These are phyloP conservation scores for Lacanobia oleracea DNA, from an alignment of 2,888 invertebrate species.

Conservation along the genomic window DNA sequence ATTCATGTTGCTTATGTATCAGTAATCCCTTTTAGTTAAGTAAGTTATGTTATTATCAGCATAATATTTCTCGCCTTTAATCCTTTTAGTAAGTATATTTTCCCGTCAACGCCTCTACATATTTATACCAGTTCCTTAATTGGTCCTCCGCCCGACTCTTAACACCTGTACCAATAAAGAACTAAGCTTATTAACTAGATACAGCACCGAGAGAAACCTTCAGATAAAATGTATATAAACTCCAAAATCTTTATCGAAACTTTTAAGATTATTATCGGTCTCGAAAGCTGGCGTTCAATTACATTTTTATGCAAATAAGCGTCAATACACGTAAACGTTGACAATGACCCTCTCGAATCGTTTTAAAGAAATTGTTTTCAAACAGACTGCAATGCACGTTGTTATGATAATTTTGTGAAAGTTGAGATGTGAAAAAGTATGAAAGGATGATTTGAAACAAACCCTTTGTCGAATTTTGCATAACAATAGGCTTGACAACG, in stretches of 20 bases:
- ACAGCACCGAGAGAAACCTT: slow-evolving; percentile 39
- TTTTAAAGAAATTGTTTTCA: slow-evolving; percentile 78
- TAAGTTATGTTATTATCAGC: slow-evolving; percentile 1
- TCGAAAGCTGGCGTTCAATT: slow-evolving; percentile 66
- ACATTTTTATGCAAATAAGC: slow-evolving; percentile 81
- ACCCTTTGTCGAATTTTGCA: slow-evolving; percentile 45
- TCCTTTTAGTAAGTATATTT: slow-evolving; percentile 18
- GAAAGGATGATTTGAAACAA: slow-evolving; percentile 50
- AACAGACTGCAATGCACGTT: slow-evolving; percentile 70
- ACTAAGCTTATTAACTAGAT: slow-evolving; percentile 52
- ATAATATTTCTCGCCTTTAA: slow-evolving; percentile 28
- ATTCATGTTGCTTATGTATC: background rate
- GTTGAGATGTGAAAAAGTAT: slow-evolving; percentile 64
- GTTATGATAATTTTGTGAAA: slow-evolving; percentile 86
- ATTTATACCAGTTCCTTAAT: slow-evolving; percentile 55
- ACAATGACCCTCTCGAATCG: slow-evolving; percentile 78
- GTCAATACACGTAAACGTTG: slow-evolving; percentile 68
- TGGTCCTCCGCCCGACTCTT: slow-evolving; percentile 35
- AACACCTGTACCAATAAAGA: slow-evolving; percentile 57
- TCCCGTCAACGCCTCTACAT: slow-evolving; percentile 33
- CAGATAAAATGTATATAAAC: slow-evolving; percentile 41
- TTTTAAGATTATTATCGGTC: slow-evolving; percentile 67
- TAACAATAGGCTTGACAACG: slow-evolving; percentile 39
- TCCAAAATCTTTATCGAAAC: slow-evolving; percentile 63
- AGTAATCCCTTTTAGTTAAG: slow-evolving; percentile 1